Base-by-base conservation (phyloP, 2,888 invertebrate genomes). In the Pristionchus arcanus region DNA sequence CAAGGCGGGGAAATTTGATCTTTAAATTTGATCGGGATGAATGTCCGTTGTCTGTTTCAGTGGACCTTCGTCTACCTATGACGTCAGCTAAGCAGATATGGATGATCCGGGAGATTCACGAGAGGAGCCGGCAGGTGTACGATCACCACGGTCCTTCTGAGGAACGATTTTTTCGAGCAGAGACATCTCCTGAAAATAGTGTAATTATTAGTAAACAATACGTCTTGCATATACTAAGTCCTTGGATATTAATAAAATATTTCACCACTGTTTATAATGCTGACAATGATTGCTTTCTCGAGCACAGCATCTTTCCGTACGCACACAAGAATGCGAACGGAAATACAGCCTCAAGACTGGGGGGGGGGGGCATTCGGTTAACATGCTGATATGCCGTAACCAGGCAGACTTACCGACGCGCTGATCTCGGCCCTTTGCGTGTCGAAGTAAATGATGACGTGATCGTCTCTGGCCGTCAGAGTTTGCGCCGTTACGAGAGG, bases 381-480 rank as follows among this genome's bases (percentile, higher is more conserved):
- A n/a, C n/a, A n/a, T n/a, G n/a, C n/a, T n/a, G 13, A 19, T 55
- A 21, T 16, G 16, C 15, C 3, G 21, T 55, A 13, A 4, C 19
- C 21, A 13, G 34, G 2, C 9, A 0, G 71, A 71, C 74, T 34
- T n/a, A 88, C 87, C 87, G 49, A 21, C 9, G 53, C 28, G 16
- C 28, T 53, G 21, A 88, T 71, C 31, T 31, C 37, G 0, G 87
- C 87, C 19, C 83, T 28, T 53, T 89, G 71, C 1, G 89, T 89
- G 66, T 89, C 89, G 31, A 81, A 89, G 66, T 89, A 89, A 66
- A 89, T 59, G 66, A 89, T 63, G 28, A 89, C 83, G 66, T 89
- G 89, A 31, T 83, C 83, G 37, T 89, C 89, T 15, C 83, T 31
- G 9, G 89, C 68, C 21, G 83, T 89, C 21, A 89, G 31, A 3